Evolutionary conservation across 2,797 vertebrate genomes (phyloP).

Genomic region (Rhinogobio ventralis): DNA sequence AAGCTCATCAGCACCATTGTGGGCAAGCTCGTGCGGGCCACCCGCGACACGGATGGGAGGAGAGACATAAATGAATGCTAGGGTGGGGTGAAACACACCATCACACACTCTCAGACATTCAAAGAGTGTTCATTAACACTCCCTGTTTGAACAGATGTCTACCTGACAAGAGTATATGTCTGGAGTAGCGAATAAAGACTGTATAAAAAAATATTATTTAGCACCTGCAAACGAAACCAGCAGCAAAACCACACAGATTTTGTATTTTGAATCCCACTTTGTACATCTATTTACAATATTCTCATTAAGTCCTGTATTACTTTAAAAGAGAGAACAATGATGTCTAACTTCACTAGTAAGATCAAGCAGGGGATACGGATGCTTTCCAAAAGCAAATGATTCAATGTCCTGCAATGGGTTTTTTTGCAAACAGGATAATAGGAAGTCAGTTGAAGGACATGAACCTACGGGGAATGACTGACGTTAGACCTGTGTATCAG

Average conservation of each 20-base stretch:
- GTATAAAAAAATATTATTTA: conserved; percentile 66
- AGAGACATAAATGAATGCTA: conserved; percentile 55
- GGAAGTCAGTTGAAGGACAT: conserved; percentile 41
- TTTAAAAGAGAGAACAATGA: background rate
- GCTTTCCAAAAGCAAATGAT: conserved; percentile 32
- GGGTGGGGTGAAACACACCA: conserved; percentile 57
- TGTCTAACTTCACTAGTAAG: background rate
- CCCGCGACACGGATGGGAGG: conserved; percentile 54
- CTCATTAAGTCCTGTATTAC: background rate
- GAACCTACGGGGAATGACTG: conserved; percentile 18
- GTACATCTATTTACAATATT: conserved; percentile 33
- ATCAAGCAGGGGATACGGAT: background rate
- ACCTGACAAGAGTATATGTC: conserved; percentile 64
- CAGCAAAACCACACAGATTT: conserved; percentile 49
- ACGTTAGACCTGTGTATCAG: conserved; percentile 49
- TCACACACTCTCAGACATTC: conserved; percentile 58
- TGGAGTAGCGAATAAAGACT: conserved; percentile 50
- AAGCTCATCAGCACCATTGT: conserved; percentile 56
- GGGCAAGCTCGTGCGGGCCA: conserved; percentile 61
- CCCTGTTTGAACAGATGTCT: conserved; percentile 81
- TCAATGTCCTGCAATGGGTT: background rate
- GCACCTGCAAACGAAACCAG: conserved; percentile 51
- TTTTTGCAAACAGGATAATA: background rate
- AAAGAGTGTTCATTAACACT: conserved; percentile 72
- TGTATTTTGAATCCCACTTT: conserved; percentile 53